Evolutionary conservation across 2,113 vertebrate species (phyloP), one percentile per base, ranked within the genome.

Genomic region (Entomyzon cyanotis): DNA sequence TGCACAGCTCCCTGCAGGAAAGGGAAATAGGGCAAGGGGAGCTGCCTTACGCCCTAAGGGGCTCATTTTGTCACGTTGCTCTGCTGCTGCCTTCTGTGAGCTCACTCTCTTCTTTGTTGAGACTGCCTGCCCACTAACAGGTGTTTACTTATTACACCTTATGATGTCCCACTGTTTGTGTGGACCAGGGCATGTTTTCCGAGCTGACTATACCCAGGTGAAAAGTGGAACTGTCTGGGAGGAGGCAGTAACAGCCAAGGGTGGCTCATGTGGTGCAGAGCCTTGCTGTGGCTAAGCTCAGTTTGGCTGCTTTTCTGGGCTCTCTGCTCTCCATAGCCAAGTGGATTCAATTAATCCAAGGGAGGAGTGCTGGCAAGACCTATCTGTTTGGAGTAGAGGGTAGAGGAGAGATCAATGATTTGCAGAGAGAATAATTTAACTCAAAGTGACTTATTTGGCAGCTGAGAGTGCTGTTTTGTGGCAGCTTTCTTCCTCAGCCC

Each of bases 341-440:
- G 62, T 85, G 62, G 69, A 74, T 62, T 87, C 70, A 94, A 78
- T 88, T 94, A 94, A 91, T 93, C 63, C 52, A 84, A 84, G 83
- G 81, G 88, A 94, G 76, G 83, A 91, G 62, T 49, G 50, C 80
- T 96, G 83, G 88, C 68, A 93, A 79, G 62, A 82, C 53, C 8
- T 67, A 53, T 82, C 53, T 82, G 47, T 90, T 85, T 91, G 49
- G 62, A 53, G 13, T 25, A 30, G 39, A 22, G 30, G 22, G 23
- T 44, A 75, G 65, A 91, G 58, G 64, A 15, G 65, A 78, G 53
- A 93, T 75, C 47, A 86, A 58, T 92, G 63, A 75, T 83, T 85
- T 87, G 55, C 59, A 88, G 75, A 74, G 53, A 42, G 31, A 89
- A 71, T 84, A 42, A 87, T 80, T 88, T 75, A 71, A 65, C 20